Percentiles rank a stretch among this genome's conserved stretches.
Conservation (phyloP, 2,113 vertebrate genomes). For the Rhineura floridana region DNA sequence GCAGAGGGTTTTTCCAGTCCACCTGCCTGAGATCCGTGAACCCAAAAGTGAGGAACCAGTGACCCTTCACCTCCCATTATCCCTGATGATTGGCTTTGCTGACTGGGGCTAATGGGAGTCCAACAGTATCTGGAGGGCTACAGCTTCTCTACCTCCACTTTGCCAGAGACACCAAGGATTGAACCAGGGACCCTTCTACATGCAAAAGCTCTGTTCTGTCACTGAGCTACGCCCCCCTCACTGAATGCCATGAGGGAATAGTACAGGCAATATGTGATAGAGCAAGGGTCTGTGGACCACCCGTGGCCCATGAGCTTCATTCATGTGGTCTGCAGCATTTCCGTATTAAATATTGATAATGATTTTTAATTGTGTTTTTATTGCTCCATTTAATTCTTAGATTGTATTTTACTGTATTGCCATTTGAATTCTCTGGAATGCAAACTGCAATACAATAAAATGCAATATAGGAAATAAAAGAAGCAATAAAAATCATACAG, state of each 20-base stretch:
- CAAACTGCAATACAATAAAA: too few species aligned
- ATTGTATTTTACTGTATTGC: too few species aligned
- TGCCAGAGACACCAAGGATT: background rate
- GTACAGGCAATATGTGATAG: background rate
- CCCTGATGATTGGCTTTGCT: background rate
- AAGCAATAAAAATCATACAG: too few species aligned
- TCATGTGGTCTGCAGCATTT: too few species aligned
- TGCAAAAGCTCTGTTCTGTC: background rate
- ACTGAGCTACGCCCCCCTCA: background rate
- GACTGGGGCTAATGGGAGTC: background rate
- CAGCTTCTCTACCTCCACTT: background rate
- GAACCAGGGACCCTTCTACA: background rate
- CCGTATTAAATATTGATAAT: too few species aligned
- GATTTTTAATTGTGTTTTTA: too few species aligned
- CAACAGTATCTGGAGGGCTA: background rate
- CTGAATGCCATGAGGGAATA: background rate
- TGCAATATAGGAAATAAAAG: too few species aligned
- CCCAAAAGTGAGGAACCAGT: background rate
- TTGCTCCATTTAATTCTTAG: too few species aligned
- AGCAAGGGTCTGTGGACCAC: too few species aligned
- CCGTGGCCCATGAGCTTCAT: too few species aligned
- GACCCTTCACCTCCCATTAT: background rate
- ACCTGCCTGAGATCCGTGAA: background rate
- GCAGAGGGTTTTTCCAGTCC: background rate
- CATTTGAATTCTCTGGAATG: too few species aligned